These are phyloP conservation scores for Polypterus bichir DNA, from an alignment of 2,113 vertebrate genomes.

Conservation along the genomic window DNA sequence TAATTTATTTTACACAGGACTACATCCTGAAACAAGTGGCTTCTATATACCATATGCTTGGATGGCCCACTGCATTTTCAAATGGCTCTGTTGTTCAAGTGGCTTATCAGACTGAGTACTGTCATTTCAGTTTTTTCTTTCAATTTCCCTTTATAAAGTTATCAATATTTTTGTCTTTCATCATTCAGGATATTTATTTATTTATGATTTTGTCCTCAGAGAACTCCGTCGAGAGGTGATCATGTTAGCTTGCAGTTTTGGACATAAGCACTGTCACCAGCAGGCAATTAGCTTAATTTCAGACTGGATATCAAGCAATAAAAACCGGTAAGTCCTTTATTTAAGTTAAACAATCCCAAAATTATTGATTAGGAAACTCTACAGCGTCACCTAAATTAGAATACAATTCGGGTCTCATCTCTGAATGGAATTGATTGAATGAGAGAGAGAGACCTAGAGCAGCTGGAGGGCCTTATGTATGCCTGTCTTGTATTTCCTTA, in stretches of 20 bases:
- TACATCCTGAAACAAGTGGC: conserved; percentile 89
- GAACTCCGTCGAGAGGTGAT: conserved; percentile 85
- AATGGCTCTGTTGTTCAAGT: conserved; percentile 72
- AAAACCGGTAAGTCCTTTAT: conserved; percentile 63
- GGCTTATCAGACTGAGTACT: conserved; percentile 85
- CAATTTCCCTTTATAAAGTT: conserved; percentile 6
- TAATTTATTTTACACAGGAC: conserved; percentile 46
- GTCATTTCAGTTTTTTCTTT: conserved; percentile 19
- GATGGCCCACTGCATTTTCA: conserved; percentile 70
- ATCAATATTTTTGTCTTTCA: conserved; percentile 11
- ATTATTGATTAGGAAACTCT: too few relatives aligned
- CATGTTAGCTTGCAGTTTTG: conserved; percentile 91
- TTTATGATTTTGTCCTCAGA: conserved; percentile 35
- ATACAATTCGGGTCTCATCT: too few relatives aligned
- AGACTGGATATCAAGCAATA: conserved; percentile 96
- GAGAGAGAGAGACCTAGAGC: too few relatives aligned
- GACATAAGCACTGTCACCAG: conserved; percentile 92
- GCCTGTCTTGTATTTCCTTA: too few relatives aligned
- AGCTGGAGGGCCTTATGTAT: too few relatives aligned
- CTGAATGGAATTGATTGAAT: too few relatives aligned
- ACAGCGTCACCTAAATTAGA: too few relatives aligned
- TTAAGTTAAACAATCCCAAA: too few relatives aligned
- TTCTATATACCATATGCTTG: conserved; percentile 79
- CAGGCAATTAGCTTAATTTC: conserved; percentile 86
- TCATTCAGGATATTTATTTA: conserved; percentile 13